Conservation (phyloP, 2,888 invertebrate genomes). For the Corythucha ciliata region DNA sequence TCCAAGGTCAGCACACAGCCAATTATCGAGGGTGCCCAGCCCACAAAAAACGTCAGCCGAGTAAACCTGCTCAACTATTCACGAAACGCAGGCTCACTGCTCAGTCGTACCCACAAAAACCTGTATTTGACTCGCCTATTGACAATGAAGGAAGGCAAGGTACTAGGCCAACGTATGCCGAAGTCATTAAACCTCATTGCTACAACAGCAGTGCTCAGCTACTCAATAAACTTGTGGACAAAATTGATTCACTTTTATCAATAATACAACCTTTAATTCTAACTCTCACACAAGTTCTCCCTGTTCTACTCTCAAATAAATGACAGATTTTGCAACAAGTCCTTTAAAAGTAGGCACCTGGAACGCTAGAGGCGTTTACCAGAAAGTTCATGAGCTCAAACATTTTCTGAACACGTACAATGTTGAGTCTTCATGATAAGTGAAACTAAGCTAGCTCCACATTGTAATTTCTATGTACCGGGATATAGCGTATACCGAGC, state of each 20-base stretch:
- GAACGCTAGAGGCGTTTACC: not conserved
- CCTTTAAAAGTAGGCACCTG: slow-evolving; percentile 6
- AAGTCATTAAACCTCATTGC: too few relatives aligned
- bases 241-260: slow-evolving; percentile 9
- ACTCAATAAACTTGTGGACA: too few relatives aligned
- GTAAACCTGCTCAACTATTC: too few relatives aligned
- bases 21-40: slow-evolving; percentile 10
- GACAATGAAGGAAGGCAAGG: too few relatives aligned
- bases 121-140: too few relatives aligned
- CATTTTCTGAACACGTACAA: not conserved
- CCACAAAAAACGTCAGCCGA: too few relatives aligned
- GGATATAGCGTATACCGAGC: not conserved
- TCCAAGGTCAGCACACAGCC: not conserved
- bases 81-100: too few relatives aligned
- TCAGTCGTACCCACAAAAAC: too few relatives aligned
- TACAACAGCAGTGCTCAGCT: too few relatives aligned
- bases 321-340: not conserved
- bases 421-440: slow-evolving; percentile 1
- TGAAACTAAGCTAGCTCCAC: slow-evolving; percentile 9
- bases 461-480: not conserved
- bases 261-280: not conserved
- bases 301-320: not conserved
- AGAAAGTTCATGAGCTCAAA: slow-evolving; percentile 3
- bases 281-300: not conserved
- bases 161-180: too few relatives aligned